Evolutionary conservation across 1,140 invertebrate genomes (phyloP).

Genomic region (Spodoptera litura): DNA sequence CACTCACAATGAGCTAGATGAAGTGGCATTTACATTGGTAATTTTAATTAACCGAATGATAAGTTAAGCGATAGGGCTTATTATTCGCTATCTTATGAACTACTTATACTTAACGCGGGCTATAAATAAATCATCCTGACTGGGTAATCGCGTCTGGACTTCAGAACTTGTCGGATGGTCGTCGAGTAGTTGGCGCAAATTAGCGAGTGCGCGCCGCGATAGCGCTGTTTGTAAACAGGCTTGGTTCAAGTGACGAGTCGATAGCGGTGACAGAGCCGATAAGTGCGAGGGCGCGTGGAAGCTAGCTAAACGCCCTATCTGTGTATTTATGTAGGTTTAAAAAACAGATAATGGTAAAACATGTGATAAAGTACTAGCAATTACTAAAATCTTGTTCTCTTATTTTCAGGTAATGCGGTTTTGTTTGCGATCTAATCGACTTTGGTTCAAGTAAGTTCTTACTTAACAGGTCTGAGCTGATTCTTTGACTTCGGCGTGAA

Average conservation of each 20-base stretch:
- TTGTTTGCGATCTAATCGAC: not conserved
- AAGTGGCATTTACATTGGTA: slow-evolving; percentile 44
- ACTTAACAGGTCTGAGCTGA: not conserved
- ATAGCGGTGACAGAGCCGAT: slow-evolving; percentile 18
- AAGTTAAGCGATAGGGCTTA: slow-evolving; percentile 36
- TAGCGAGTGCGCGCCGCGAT: slow-evolving; percentile 82
- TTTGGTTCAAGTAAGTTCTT: not conserved
- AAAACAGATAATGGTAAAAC: slow-evolving; percentile 30
- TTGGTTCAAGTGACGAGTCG: slow-evolving; percentile 54
- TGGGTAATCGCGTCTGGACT: slow-evolving; percentile 75
- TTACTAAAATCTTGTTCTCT: slow-evolving; percentile 12
- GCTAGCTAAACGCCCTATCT: slow-evolving; percentile 28
- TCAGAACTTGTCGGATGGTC: slow-evolving; percentile 75
- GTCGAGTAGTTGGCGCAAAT: slow-evolving; percentile 77
- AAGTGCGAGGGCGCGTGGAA: not conserved
- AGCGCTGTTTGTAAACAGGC: slow-evolving; percentile 72
- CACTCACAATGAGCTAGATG: slow-evolving; percentile 41
- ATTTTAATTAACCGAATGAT: slow-evolving; percentile 47
- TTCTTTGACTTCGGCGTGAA: too few relatives aligned
- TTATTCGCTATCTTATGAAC: slow-evolving; percentile 39
- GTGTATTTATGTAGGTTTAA: slow-evolving; percentile 18
- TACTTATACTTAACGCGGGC: slow-evolving; percentile 48
- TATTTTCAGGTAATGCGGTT: slow-evolving; percentile 14
- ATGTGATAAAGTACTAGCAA: slow-evolving; percentile 7
- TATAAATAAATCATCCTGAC: slow-evolving; percentile 79